These are phyloP conservation scores for Philereme transversata DNA, from an alignment of 2,888 invertebrate species.

Conservation along the genomic window DNA sequence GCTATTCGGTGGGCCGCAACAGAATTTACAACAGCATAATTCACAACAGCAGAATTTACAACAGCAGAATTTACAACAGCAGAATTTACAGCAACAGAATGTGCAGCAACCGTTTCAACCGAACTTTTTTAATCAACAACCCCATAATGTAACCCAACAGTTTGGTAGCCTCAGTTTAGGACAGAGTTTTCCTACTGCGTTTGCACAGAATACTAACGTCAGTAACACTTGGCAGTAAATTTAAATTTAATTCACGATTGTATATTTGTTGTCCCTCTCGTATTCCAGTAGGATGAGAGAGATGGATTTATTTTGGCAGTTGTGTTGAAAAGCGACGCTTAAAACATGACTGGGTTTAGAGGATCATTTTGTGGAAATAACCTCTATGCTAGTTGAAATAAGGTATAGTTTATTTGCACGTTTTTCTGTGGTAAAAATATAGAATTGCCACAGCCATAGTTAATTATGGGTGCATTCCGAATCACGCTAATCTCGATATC, in stretches of 20 bases:
- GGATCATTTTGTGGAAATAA: not conserved
- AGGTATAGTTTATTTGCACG: not conserved
- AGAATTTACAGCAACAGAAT: constrained; percentile 24
- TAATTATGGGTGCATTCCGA: too few relatives aligned
- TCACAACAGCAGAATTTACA: constrained; percentile 45
- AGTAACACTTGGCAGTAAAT: constrained; percentile 76
- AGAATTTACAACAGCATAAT: too few relatives aligned
- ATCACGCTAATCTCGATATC: too few relatives aligned
- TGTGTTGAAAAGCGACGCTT: not conserved
- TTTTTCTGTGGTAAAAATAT: too few relatives aligned
- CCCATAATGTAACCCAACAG: constrained; percentile 65
- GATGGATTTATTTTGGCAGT: constrained; percentile 7
- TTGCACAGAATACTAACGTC: constrained; percentile 69
- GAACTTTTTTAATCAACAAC: constrained; percentile 56
- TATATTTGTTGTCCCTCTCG: constrained; percentile 17
- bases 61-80: constrained; percentile 48
- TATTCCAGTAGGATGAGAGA: not conserved
- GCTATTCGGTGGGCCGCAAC: constrained; percentile 38
- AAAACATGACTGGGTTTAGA: constrained; percentile 2
- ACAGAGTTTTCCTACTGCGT: constrained; percentile 70
- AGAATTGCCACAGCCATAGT: too few relatives aligned
- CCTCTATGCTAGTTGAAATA: not conserved
- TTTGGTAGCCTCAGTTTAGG: constrained; percentile 71
- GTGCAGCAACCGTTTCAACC: constrained; percentile 40
- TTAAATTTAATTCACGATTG: constrained; percentile 14